A percentile compares a stretch with the other conserved stretches of the same genome.
phyloP scores from a whole-genome alignment of 2,113 vertebrate genomes.

The Datnioides undecimradiatus region DNA sequence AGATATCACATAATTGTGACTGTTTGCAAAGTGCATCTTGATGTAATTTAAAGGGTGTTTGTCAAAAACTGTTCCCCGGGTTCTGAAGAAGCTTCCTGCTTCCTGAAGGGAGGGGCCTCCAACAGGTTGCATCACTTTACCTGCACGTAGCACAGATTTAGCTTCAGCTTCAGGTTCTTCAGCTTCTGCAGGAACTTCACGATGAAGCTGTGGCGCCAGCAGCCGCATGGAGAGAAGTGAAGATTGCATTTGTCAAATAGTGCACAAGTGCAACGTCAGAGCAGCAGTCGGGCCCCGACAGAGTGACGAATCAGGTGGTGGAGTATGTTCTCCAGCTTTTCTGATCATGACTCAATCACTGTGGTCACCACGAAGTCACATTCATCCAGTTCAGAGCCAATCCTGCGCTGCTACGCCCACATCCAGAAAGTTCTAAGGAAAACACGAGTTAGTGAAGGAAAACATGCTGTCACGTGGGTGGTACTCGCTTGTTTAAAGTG shows the following conservation, averaged over 20 bases:
- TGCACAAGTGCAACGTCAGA: constrained; percentile 14
- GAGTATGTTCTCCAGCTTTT: background rate
- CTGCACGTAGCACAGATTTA: no score
- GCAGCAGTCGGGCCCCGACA: background rate
- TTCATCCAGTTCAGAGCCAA: constrained; percentile 16
- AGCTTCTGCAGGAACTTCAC: no score
- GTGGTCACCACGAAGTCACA: constrained; percentile 4
- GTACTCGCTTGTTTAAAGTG: constrained; percentile 59
- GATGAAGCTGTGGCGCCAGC: no score
- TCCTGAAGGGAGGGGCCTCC: no score
- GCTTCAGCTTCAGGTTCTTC: no score
- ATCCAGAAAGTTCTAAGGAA: constrained; percentile 24
- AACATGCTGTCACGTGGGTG: constrained; percentile 63
- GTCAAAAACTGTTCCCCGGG: no score
- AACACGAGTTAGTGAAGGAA: constrained; percentile 36
- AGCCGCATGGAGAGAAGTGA: no score
- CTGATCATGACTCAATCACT: constrained; percentile 16
- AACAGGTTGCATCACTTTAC: no score
- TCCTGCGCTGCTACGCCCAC: constrained; percentile 9
- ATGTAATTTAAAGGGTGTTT: no score
- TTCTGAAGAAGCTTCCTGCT: no score
- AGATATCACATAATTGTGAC: no score
- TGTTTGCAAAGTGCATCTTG: no score
- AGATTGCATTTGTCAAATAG: constrained; percentile 21
- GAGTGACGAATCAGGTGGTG: background rate